Base-by-base conservation (phyloP, 2,113 vertebrate genomes). In the Rhinogobius similis region DNA sequence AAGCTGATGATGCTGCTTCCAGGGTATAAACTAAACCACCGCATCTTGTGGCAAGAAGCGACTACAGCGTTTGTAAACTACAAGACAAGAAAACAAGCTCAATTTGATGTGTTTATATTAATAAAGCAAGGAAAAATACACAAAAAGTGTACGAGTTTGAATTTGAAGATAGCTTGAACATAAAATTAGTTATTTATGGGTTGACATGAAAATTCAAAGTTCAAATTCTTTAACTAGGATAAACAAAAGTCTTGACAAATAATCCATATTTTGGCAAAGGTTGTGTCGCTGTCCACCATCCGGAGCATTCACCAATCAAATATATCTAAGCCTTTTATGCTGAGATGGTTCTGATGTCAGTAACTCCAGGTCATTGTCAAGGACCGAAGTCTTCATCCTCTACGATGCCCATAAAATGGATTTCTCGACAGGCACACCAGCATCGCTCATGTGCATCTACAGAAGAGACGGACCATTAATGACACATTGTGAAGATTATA, bases 401-500 rank as follows among this genome's bases (percentile, higher is more conserved):
- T 38, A 36, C 18, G 18, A 4, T 62, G 7, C 32, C 32, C 32
- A 10, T 20, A 39, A 39, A 62, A 39, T 9, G 7, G 14, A 52
- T 26, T 18, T 12, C 50, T 70, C 68, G 29, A 66, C 10, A 52
- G 43, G 27, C 23, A 55, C 36, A 32, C 38, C 65, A 68, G 18
- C 27, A 61, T 29, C n/a, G 56, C 20, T 55, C 23, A 24, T 18
- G 32, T 66, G 67, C 21, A 50, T 58, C 82, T 84, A 72, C 56
- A 68, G 38, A 61, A 36, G 68, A 10, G 48, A 23, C 55, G 65
- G 32, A 44, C 23, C 41, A n/a, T 48, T 29, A 70, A 24, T 55
- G 11, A 14, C 23, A 13, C 20, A 48, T 21, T 52, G 20, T 10
- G 48, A 52, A 21, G 48, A 52, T 23, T 21, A 23, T 11, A 52